Evolutionary conservation across 2,113 vertebrate species (phyloP), one percentile per base, ranked within the genome.

Genomic region (Mesitornis unicolor): DNA sequence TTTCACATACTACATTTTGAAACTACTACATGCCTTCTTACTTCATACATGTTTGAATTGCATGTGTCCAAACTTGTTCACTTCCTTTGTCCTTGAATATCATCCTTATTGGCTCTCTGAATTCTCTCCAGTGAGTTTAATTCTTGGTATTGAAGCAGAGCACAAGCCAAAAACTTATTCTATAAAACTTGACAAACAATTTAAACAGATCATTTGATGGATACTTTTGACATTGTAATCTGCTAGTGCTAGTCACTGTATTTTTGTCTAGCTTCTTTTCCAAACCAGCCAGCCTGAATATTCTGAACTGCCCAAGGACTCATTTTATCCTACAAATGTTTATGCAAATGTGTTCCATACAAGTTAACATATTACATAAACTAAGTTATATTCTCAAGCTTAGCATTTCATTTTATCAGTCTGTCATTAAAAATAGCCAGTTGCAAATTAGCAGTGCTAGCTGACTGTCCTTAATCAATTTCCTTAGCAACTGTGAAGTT

Each of bases 381-480:
- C 54, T 26, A 88, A 93, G 63, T 89, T 96, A 95, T 93, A 95
- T 95, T 90, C 70, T 96, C 89, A 60, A 70, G 76, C 90, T 90
- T 89, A 95, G 78, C 70, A 91, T 97, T 95, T 95, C 57, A 89
- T 90, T 95, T 97, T 92, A 96, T 96, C 75, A 93, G 60, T 61
- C 87, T 94, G 81, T 86, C 94, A 95, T 94, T 97, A 92, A 88
- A 97, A 96, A 94, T 94, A 96, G 85, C 81, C 84, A 61, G 76
- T 80, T 97, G 90, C 87, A 97, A 97, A 97, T 96, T 97, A 94
- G 82, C 90, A 94, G 68, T 50, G 79, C 90, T 95, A 85, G 94
- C 80, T 90, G 61, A 31, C 40, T 70, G 36, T 86, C 83, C 85
- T 95, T 96, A 97, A 96, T 94, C 95, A 96, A 96, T 97, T 93